Conservation (phyloP, 1,140 invertebrate species). For the Caenorhabditis inopinata region DNA sequence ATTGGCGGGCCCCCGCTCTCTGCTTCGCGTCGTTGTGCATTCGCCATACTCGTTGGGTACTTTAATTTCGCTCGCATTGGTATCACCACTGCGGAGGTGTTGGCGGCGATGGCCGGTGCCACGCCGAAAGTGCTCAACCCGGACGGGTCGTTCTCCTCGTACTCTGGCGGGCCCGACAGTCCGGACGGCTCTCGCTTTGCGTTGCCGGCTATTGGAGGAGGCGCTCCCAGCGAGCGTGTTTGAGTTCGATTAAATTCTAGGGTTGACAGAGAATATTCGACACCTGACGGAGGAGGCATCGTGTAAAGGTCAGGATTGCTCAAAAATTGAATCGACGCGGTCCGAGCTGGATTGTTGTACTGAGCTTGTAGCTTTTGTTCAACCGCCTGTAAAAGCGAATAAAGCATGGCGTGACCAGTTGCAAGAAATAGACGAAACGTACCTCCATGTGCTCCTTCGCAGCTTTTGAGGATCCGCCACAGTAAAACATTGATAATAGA, state of each 20-base stretch:
- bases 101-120: not conserved
- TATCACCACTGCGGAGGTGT: conserved; percentile 26
- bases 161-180: conserved; percentile 14
- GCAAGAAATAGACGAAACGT: not conserved
- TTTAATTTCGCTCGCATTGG: conserved; percentile 41
- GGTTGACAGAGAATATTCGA: not conserved
- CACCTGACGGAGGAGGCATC: not conserved
- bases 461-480: conserved; percentile 32
- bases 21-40: not conserved
- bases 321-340: conserved; percentile 24
- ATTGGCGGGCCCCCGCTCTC: not conserved
- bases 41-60: conserved; percentile 9
- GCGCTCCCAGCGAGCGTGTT: not conserved
- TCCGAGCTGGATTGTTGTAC: conserved; percentile 13
- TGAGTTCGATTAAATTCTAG: conserved; percentile 22
- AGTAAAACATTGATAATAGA: conserved; percentile 75
- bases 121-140: conserved; percentile 4
- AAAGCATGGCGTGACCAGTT: not conserved
- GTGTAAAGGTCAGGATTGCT: not conserved
- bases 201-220: not conserved
- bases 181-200: conserved; percentile 5
- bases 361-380: conserved; percentile 38
- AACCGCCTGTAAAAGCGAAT: not conserved
- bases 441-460: conserved; percentile 28
- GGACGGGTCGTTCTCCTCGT: conserved; percentile 1